Percentiles rank a stretch among this genome's conserved stretches.
These are phyloP conservation scores for Gadopsis bispinosus DNA, from an alignment of 2,797 vertebrate species.

Conservation along the genomic window DNA sequence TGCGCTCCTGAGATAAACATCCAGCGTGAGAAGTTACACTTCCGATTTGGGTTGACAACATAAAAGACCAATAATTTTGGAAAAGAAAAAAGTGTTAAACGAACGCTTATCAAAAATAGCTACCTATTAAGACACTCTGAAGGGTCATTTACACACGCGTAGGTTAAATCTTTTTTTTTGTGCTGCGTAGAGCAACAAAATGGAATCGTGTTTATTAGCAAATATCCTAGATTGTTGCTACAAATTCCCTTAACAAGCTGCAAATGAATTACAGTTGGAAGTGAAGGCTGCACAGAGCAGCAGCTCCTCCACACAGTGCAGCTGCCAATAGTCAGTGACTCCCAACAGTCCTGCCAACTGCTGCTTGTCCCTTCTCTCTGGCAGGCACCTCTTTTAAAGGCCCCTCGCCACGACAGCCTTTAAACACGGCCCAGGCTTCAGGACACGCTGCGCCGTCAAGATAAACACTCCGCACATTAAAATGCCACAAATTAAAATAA, in stretches of 20 bases:
- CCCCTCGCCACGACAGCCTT: conserved; percentile 39
- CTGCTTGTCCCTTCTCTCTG: conserved; percentile 48
- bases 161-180: too few relatives aligned
- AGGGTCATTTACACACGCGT: too few relatives aligned
- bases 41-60: too few relatives aligned
- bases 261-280: conserved; percentile 58
- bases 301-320: conserved; percentile 47
- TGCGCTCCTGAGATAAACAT: too few relatives aligned
- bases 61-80: too few relatives aligned
- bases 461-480: conserved; percentile 57
- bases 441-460: conserved; percentile 51
- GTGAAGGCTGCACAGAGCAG: conserved; percentile 53
- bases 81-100: too few relatives aligned
- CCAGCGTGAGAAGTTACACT: too few relatives aligned
- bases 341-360: conserved; percentile 63
- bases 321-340: conserved; percentile 62
- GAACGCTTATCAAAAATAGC: too few relatives aligned
- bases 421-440: conserved; percentile 35
- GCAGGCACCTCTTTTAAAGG: conserved; percentile 48
- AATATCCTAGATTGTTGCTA: conserved; percentile 48
- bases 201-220: conserved; percentile 49
- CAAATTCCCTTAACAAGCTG: conserved; percentile 53
- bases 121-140: too few relatives aligned
- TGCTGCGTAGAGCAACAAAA: conserved; percentile 36
- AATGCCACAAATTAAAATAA: conserved; percentile 51